Conservation (phyloP, 2,113 vertebrate species). For the Salvelinus sp. region DNA sequence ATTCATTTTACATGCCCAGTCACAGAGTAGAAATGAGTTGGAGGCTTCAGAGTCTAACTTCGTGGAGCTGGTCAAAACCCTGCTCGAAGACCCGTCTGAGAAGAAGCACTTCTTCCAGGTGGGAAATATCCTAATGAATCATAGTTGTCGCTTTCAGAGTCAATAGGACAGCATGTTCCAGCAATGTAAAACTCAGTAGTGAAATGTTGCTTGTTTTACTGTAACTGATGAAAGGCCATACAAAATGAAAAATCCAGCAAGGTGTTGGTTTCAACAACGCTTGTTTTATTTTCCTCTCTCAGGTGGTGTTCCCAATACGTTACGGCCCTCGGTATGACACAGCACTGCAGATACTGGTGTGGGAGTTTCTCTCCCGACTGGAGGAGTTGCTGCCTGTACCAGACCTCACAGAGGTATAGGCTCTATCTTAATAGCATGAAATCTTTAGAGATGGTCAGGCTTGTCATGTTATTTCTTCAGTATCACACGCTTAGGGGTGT, state of each 20-base stretch:
- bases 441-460: too few species aligned
- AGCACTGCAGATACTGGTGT: neutral
- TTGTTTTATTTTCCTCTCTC: neutral
- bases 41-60: constrained; percentile 70
- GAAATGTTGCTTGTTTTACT: neutral
- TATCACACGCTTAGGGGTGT: too few species aligned
- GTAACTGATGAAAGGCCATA: neutral
- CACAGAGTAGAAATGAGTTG: constrained; percentile 43
- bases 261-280: too few species aligned
- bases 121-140: neutral
- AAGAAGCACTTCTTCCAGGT: constrained; percentile 67
- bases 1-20: too few species aligned
- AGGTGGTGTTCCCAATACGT: neutral
- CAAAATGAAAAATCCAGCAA: too few species aligned
- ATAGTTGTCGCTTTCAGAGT: neutral
- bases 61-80: constrained; percentile 68
- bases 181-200: neutral
- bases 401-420: neutral
- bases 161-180: neutral
- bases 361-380: constrained; percentile 1
- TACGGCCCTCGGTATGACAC: neutral
- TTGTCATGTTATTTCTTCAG: too few species aligned
- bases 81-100: constrained; percentile 60
- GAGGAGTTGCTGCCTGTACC: neutral
- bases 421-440: too few species aligned